Evolutionary conservation across 2,797 vertebrate species (phyloP), one percentile per base, ranked within the genome.

Genomic region (Loris lydekkerianus): DNA sequence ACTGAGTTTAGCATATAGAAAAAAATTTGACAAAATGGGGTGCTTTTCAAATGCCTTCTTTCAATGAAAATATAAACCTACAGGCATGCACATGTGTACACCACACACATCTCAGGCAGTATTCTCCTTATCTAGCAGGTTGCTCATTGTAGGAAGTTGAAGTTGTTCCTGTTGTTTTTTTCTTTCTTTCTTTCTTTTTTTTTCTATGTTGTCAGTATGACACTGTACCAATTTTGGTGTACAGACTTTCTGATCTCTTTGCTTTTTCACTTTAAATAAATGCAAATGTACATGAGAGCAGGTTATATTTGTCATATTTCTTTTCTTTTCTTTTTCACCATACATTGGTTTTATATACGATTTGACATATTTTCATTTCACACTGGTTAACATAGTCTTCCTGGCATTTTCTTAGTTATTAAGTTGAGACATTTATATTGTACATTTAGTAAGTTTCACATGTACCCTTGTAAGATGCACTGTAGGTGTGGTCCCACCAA

Each of bases 191-290:
- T 34, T 34, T 34, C 34, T 29, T 89, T 7, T 72, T 95, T 11
- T 81, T 49, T 88, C 46, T 82, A 2, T 89, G n/a, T 75, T 46
- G 43, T 29, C 80, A 43, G 81, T 60, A 96, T 43, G 20, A 49
- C 37, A 91, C 21, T 29, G 5, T 20, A 70, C 18, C 93, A 27
- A 63, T 90, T 91, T 87, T 92, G 49, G 37, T 81, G 58, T 61
- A 60, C 13, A 91, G 21, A 34, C 49, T 95, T 89, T 90, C 86
- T 95, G 40, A 85, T 89, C 15, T 72, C 15, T 73, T 92, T 89
- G 85, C 3, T 37, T 96, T 94, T 96, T 88, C 31, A 70, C 7
- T 91, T 96, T 96, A 93, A 97, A 77, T 96, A 95, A 87, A 96
- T 90, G 40, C 76, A 89, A 5, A 10, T 86, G 91, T 83, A 87